These are phyloP conservation scores for Prostheceraeus crozeri DNA, from an alignment of 2,888 invertebrate genomes.

Conservation along the genomic window DNA sequence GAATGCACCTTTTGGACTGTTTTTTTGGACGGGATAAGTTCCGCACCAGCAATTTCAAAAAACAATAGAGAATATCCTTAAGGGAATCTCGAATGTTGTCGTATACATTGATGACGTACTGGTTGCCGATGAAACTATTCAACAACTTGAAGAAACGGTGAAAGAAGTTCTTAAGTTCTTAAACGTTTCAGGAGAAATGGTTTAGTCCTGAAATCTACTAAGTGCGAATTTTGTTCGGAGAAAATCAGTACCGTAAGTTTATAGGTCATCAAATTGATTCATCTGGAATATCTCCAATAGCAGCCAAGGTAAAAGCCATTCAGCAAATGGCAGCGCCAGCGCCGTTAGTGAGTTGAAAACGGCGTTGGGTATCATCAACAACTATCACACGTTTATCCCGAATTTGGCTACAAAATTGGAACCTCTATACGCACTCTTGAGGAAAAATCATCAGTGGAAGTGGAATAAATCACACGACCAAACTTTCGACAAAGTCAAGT, in stretches of 20 bases:
- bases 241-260: too few relatives aligned
- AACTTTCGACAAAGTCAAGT: conserved; percentile 23
- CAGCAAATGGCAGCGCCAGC: too few relatives aligned
- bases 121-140: conserved; percentile 23
- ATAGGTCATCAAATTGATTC: too few relatives aligned
- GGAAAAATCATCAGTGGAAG: not conserved
- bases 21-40: conserved; percentile 7
- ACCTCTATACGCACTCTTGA: conserved; percentile 19
- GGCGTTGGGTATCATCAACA: conserved; percentile 26
- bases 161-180: conserved; percentile 5
- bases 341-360: conserved; percentile 26
- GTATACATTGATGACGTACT: conserved; percentile 32
- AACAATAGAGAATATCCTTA: conserved; percentile 19
- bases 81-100: conserved; percentile 18
- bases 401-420: conserved; percentile 9
- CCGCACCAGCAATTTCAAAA: conserved; percentile 2
- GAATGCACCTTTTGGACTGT: conserved; percentile 18
- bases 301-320: too few relatives aligned
- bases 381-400: conserved; percentile 19
- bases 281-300: too few relatives aligned
- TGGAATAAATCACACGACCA: not conserved
- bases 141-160: conserved; percentile 22
- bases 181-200: too few relatives aligned
- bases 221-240: too few relatives aligned
- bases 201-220: too few relatives aligned